Conservation (phyloP, 2,888 invertebrate genomes). For the Sepioteuthis lessoniana region DNA sequence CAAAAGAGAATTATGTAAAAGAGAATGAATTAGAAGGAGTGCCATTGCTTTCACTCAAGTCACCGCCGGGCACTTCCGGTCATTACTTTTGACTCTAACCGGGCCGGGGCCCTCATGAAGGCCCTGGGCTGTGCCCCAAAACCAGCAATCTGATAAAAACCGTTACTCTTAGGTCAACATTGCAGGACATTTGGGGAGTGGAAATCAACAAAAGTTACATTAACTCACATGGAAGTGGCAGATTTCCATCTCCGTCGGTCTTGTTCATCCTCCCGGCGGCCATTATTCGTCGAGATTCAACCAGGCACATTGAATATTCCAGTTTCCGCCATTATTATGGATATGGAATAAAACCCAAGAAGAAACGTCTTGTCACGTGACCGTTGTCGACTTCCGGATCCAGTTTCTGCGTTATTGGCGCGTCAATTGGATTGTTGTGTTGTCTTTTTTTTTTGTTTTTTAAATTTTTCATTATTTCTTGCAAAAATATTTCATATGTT, state of each 20-base stretch:
- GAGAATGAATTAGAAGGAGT: background rate
- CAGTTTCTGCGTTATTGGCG: background rate
- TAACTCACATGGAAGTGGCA: constrained; percentile 36
- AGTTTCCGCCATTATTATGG: constrained; percentile 45
- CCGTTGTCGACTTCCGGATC: background rate
- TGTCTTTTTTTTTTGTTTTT: background rate
- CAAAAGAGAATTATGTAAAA: background rate
- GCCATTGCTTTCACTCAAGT: background rate
- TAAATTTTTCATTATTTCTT: background rate
- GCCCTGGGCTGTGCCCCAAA: constrained; percentile 35
- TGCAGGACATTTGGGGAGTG: background rate
- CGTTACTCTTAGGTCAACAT: background rate
- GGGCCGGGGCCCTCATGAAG: background rate
- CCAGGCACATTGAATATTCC: constrained; percentile 24
- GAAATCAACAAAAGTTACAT: background rate
- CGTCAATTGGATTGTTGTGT: too few species aligned
- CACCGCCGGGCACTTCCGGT: constrained; percentile 37
- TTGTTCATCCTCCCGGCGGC: background rate
- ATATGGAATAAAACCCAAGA: background rate
- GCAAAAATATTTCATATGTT: background rate
- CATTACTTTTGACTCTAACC: constrained; percentile 35
- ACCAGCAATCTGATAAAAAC: background rate
- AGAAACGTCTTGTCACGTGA: constrained; percentile 10
- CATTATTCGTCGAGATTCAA: background rate
- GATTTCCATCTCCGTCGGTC: background rate